Evolutionary conservation across 2,113 vertebrate genomes (phyloP).

Genomic region (Hydrochoerus hydrochaeris): DNA sequence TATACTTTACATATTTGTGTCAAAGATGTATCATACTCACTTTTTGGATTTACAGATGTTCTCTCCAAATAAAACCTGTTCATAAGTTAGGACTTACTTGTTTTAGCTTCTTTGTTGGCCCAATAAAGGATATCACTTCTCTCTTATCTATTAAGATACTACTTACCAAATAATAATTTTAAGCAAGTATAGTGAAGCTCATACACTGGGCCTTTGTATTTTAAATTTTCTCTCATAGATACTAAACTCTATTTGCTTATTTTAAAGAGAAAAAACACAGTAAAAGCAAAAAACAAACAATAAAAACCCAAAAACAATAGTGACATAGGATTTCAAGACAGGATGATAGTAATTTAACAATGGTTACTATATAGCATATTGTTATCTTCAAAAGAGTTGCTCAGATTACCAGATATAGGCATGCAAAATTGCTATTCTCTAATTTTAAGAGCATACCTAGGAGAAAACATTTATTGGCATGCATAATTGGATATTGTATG

Average conservation of each 20-base stretch:
- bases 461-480: constrained; percentile 69
- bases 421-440: neutral
- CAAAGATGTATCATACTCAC: neutral
- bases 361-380: no score
- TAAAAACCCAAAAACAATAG: no score
- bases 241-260: neutral
- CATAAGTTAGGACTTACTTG: neutral
- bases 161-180: constrained; percentile 73
- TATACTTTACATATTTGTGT: neutral
- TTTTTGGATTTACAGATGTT: neutral
- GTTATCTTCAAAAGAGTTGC: no score
- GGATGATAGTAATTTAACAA: no score
- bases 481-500: constrained; percentile 67
- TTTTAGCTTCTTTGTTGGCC: constrained; percentile 56
- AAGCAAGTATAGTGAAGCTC: constrained; percentile 38
- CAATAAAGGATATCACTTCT: constrained; percentile 56
- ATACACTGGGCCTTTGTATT: constrained; percentile 27
- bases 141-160: constrained; percentile 47
- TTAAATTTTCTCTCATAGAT: neutral
- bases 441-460: constrained; percentile 67
- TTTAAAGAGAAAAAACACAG: no score
- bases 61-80: neutral
- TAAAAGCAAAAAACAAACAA: no score
- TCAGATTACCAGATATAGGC: no score
- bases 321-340: no score